Evolutionary conservation across 2,888 invertebrate species (phyloP).

Genomic region (Tubiluchus corallicola): DNA sequence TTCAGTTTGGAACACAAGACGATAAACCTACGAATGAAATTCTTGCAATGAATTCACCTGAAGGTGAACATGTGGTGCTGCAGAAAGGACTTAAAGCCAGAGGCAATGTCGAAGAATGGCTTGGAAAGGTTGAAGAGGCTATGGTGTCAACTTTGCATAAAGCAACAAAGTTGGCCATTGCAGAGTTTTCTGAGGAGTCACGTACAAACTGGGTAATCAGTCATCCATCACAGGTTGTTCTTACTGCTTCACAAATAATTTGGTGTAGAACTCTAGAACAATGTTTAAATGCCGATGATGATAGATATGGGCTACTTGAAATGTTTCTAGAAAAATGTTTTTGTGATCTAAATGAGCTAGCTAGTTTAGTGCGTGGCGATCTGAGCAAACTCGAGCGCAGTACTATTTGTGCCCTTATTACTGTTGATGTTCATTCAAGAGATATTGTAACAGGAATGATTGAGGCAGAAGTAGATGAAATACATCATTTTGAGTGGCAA

Average conservation of each 20-base stretch:
- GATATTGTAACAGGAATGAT: constrained; percentile 62
- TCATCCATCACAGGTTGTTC: constrained; percentile 56
- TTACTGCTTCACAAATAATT: constrained; percentile 72
- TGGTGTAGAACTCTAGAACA: constrained; percentile 64
- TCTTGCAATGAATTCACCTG: constrained; percentile 70
- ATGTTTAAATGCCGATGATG: constrained; percentile 39
- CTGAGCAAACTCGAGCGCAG: constrained; percentile 50
- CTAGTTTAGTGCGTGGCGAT: constrained; percentile 53
- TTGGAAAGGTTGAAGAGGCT: constrained; percentile 70
- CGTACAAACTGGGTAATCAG: constrained; percentile 51
- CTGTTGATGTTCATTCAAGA: constrained; percentile 72
- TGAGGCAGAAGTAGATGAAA: constrained; percentile 39
- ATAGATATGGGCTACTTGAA: no score
- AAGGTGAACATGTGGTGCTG: constrained; percentile 57
- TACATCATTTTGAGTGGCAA: constrained; percentile 65
- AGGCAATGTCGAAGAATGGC: constrained; percentile 80
- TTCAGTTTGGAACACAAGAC: constrained; percentile 46
- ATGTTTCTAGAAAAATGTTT: no score
- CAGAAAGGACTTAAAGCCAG: constrained; percentile 48
- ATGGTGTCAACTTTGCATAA: constrained; percentile 62
- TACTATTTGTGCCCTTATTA: constrained; percentile 57
- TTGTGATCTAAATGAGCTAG: constrained; percentile 60
- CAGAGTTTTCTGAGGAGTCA: constrained; percentile 42
- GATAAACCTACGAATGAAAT: constrained; percentile 50
- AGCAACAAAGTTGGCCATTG: constrained; percentile 51